Evolutionary conservation across 2,888 invertebrate genomes (phyloP), one percentile per base, ranked within the genome.

Genomic region (Hoplodrina ambigua): DNA sequence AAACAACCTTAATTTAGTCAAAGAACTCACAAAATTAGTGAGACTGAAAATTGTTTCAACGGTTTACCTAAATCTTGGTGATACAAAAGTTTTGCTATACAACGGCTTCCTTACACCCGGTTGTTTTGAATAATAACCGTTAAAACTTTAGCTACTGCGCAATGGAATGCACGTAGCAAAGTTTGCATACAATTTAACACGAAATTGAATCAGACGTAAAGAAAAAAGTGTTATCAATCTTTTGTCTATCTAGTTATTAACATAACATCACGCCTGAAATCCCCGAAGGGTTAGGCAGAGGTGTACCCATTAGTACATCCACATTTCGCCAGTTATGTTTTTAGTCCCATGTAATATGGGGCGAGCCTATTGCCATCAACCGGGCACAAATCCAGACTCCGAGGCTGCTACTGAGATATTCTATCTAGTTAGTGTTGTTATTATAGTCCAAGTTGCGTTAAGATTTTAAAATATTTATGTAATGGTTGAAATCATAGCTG

Each of bases 1-100:
- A 80, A 76, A 70, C 64, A 75, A 80, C 70, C 55, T 20, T 63
- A 60, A 66, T 75, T 80, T 75, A 30, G 61, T 61, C 30, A 58
- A 74, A 74, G 44, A 80, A 65, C 54, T 44, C 33, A 73, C 62
- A 55, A 61, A 69, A 58, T 46, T 44, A 44, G 53, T 57, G 66
- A 63, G 41, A 46, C 41, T 25, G 55, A 53, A 75, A 63, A 63
- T 62, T 52, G n/a, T 61, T 65, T 71, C 44, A 50, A 49, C 37
- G 52, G 20, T 44, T 57, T 58, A 46, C 52, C 33, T 67, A 44
- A 66, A 59, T 66, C 52, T 58, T 33, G 10, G 30, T 6, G 33
- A 33, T 50, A 8, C 8, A 15, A 19, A 62, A 37, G 46, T 68
- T 49, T 63, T 54, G 15, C 13, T 19, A 17, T 17, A 46, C 2